Percentiles rank a stretch among this genome's conserved stretches.
These are phyloP conservation scores for Rhyzopertha dominica DNA, from an alignment of 1,140 invertebrate genomes.

Conservation along the genomic window DNA sequence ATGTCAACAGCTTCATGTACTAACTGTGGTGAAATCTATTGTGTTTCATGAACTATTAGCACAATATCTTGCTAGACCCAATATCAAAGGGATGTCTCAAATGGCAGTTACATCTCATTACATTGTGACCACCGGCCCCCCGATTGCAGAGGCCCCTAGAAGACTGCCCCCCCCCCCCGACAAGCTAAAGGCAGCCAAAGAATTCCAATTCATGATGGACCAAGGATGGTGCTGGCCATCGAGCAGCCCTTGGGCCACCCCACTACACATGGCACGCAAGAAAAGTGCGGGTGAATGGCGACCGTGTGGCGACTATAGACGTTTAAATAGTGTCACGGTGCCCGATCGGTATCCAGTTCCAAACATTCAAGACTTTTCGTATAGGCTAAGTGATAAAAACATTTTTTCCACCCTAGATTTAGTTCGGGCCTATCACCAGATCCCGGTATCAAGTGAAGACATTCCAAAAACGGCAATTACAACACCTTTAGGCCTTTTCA, in stretches of 20 bases:
- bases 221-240: slow-evolving; percentile 33
- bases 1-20: too few relatives aligned
- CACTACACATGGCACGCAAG: slow-evolving; percentile 45
- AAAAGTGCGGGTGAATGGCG: slow-evolving; percentile 39
- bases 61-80: too few relatives aligned
- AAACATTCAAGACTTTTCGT: slow-evolving; percentile 36
- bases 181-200: slow-evolving; percentile 29
- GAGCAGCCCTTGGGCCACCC: slow-evolving; percentile 43
- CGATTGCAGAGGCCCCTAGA: slow-evolving; percentile 33
- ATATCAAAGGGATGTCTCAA: too few relatives aligned
- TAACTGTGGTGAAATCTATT: too few relatives aligned
- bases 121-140: slow-evolving; percentile 35
- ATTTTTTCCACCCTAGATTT: too few relatives aligned
- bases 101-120: too few relatives aligned
- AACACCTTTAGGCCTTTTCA: slow-evolving; percentile 26
- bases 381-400: slow-evolving; percentile 34
- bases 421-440: too few relatives aligned
- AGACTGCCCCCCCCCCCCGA: slow-evolving; percentile 38
- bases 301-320: slow-evolving; percentile 46
- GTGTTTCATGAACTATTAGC: too few relatives aligned
- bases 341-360: slow-evolving; percentile 41
- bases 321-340: slow-evolving; percentile 45
- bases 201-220: slow-evolving; percentile 33
- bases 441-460: too few relatives aligned
- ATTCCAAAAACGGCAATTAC: too few relatives aligned